phyloP scores from a whole-genome alignment of 2,113 vertebrate species.

The Archocentrus centrarchus region DNA sequence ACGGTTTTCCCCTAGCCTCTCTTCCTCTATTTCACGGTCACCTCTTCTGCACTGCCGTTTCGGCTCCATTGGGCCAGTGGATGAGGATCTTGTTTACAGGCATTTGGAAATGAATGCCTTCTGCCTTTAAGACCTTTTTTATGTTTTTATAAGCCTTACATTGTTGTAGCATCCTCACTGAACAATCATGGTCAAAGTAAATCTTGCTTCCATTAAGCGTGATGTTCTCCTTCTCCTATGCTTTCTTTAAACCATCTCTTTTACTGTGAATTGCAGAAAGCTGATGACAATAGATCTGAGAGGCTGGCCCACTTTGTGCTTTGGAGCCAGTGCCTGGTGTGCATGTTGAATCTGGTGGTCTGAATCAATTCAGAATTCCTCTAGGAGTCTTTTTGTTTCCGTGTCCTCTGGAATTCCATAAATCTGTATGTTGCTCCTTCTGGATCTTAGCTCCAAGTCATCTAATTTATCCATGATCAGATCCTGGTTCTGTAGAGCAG shows the following conservation, averaged over 20 bases:
- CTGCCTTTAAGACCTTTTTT: background rate
- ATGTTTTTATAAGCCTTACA: background rate
- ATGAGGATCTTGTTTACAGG: background rate
- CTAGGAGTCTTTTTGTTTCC: background rate
- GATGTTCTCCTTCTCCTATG: background rate
- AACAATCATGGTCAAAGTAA: background rate
- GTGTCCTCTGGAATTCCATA: background rate
- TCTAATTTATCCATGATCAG: background rate
- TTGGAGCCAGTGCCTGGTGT: background rate
- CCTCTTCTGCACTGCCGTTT: too few relatives aligned
- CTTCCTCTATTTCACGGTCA: too few relatives aligned
- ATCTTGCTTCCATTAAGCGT: background rate
- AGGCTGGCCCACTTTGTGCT: background rate
- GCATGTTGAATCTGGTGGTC: background rate
- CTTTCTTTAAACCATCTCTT: background rate
- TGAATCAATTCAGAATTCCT: background rate
- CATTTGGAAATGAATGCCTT: background rate
- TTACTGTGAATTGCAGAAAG: background rate
- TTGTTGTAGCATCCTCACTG: background rate
- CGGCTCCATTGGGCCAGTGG: too few relatives aligned
- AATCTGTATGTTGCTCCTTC: background rate
- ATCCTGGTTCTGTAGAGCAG: background rate
- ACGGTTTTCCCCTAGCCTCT: too few relatives aligned
- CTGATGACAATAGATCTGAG: background rate
- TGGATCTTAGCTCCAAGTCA: background rate